A percentile compares a stretch with the other conserved stretches of the same genome.
These are phyloP conservation scores for Camptogramma bilineatum DNA, from an alignment of 2,888 invertebrate genomes.

Conservation along the genomic window DNA sequence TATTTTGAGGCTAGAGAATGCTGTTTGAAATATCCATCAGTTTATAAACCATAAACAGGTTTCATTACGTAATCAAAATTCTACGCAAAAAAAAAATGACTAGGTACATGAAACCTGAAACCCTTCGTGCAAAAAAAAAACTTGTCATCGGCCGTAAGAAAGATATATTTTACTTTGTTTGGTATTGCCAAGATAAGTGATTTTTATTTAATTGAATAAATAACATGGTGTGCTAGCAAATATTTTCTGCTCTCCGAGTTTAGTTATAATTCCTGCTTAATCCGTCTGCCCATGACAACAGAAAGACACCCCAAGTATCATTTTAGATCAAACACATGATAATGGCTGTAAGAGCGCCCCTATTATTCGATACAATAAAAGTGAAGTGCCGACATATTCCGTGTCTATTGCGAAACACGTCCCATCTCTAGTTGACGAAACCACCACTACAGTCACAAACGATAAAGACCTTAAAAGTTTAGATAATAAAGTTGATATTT, in stretches of 20 bases:
- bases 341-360: constrained; percentile 84
- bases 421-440: constrained; percentile 60
- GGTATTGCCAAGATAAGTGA: no score
- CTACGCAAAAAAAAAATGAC: no score
- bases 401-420: constrained; percentile 77
- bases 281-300: constrained; percentile 51
- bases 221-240: neutral
- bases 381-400: constrained; percentile 85
- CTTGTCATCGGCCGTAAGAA: no score
- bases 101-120: no score
- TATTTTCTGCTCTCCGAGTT: constrained; percentile 35
- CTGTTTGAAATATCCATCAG: no score
- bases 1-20: no score
- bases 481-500: constrained; percentile 46
- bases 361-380: constrained; percentile 86
- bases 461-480: constrained; percentile 44
- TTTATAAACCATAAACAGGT: no score
- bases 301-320: constrained; percentile 76
- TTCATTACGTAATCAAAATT: no score
- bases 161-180: no score
- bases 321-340: constrained; percentile 86
- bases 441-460: constrained; percentile 36
- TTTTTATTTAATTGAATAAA: no score
- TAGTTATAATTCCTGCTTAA: constrained; percentile 39
- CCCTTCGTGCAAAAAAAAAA: no score